A percentile compares a stretch with the other conserved stretches of the same genome.
Evolutionary conservation across 2,113 vertebrate species (phyloP).

Genomic region (Dipodomys stephensi): DNA sequence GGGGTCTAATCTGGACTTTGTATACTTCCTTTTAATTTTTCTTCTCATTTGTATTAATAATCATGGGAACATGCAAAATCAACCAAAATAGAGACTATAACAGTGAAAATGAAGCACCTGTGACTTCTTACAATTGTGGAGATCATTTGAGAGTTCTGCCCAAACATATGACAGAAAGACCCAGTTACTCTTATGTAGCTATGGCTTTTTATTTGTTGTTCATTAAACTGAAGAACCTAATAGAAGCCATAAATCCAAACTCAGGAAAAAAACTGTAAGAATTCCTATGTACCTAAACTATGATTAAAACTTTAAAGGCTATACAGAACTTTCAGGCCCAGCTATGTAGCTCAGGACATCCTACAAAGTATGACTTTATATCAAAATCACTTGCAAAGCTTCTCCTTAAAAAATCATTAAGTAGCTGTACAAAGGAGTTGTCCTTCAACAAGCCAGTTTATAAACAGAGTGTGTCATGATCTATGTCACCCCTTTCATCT

Average conservation of each 20-base stretch:
- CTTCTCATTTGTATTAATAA: slow-evolving; percentile 1
- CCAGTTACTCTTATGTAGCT: background rate
- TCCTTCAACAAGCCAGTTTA: too few relatives aligned
- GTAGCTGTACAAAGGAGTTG: too few relatives aligned
- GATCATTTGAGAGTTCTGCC: background rate
- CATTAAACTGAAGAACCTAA: background rate
- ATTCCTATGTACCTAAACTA: slow-evolving; percentile 2
- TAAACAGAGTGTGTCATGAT: too few relatives aligned
- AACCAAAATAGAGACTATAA: background rate
- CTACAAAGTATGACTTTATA: background rate
- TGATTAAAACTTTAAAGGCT: background rate
- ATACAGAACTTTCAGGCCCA: background rate
- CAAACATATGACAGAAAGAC: background rate
- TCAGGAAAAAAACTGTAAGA: background rate
- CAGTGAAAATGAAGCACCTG: background rate
- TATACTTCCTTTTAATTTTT: background rate
- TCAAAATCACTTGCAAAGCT: background rate
- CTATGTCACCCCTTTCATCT: background rate
- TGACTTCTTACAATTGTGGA: background rate
- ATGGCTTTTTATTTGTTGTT: background rate
- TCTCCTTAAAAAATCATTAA: background rate
- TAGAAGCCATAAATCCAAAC: background rate
- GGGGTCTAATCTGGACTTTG: slow-evolving; percentile 1
- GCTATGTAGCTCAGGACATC: background rate
- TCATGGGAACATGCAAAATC: background rate